Percentiles rank a stretch among this genome's conserved stretches.
Conservation (phyloP, 2,113 vertebrate species). For the Channa maculata region DNA sequence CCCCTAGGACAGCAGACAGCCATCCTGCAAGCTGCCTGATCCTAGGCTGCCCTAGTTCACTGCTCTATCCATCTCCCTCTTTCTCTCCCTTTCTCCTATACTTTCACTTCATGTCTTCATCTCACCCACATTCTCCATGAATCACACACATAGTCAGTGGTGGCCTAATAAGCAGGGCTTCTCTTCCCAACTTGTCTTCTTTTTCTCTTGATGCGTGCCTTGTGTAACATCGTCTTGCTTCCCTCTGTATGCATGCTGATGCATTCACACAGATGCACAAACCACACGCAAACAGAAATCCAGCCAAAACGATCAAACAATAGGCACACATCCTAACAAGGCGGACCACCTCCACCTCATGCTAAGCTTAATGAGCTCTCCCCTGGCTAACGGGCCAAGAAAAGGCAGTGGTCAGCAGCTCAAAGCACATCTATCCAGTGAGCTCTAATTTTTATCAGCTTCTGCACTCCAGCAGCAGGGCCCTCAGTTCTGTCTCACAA, state of each 20-base stretch:
- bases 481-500: constrained; percentile 44
- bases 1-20: constrained; percentile 78
- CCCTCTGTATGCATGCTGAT: not conserved
- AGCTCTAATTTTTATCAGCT: constrained; percentile 67
- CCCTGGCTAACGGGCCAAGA: constrained; percentile 57
- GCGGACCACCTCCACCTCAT: constrained; percentile 48
- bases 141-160: constrained; percentile 52
- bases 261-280: constrained; percentile 8
- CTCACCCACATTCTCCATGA: constrained; percentile 41
- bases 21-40: constrained; percentile 72
- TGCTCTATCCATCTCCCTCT: constrained; percentile 68
- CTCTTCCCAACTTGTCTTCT: constrained; percentile 33
- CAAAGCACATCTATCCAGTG: constrained; percentile 45
- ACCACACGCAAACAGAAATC: constrained; percentile 8
- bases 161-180: constrained; percentile 60
- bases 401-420: constrained; percentile 68
- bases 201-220: constrained; percentile 9
- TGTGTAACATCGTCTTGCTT: constrained; percentile 14
- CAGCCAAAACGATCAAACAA: constrained; percentile 35
- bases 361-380: constrained; percentile 71
- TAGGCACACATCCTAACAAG: constrained; percentile 46
- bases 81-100: constrained; percentile 22
- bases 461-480: constrained; percentile 46
- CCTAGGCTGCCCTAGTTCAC: constrained; percentile 80
- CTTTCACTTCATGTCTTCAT: constrained; percentile 28